phyloP scores from a whole-genome alignment of 2,113 vertebrate genomes.

The Anguilla japonica region DNA sequence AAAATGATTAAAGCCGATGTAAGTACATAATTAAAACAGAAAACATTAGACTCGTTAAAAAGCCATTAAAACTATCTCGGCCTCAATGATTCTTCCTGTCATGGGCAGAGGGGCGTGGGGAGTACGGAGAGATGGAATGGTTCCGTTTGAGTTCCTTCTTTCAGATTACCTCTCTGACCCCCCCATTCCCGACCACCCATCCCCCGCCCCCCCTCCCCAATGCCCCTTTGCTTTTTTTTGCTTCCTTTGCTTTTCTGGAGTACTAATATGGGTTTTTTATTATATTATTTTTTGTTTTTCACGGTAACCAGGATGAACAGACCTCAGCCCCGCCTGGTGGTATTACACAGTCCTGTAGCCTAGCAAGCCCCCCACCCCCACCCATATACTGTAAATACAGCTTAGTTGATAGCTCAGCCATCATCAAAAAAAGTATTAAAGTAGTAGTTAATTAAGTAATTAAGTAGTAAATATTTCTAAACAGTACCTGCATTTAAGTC shows the following conservation, averaged over 20 bases:
- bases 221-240: not conserved
- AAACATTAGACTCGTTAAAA: slow-evolving; percentile 43
- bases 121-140: slow-evolving; percentile 36
- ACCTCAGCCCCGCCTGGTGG: not conserved
- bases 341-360: not conserved
- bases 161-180: not conserved
- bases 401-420: too few species aligned
- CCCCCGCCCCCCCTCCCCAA: too few species aligned
- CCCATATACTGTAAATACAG: too few species aligned
- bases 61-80: slow-evolving; percentile 52
- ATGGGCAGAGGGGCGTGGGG: slow-evolving; percentile 27
- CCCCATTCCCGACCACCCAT: not conserved
- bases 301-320: not conserved
- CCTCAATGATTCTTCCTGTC: slow-evolving; percentile 48
- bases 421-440: too few species aligned
- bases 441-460: too few species aligned
- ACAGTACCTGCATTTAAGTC: too few species aligned
- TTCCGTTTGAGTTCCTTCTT: slow-evolving; percentile 17
- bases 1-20: slow-evolving; percentile 55
- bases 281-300: not conserved
- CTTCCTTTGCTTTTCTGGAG: slow-evolving; percentile 16
- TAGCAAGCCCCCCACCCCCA: too few species aligned
- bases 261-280: not conserved
- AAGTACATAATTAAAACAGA: slow-evolving; percentile 54
- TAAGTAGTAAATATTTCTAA: too few species aligned